Evolutionary conservation across 2,797 vertebrate species (phyloP).

Genomic region (Pangasius larnaudii): DNA sequence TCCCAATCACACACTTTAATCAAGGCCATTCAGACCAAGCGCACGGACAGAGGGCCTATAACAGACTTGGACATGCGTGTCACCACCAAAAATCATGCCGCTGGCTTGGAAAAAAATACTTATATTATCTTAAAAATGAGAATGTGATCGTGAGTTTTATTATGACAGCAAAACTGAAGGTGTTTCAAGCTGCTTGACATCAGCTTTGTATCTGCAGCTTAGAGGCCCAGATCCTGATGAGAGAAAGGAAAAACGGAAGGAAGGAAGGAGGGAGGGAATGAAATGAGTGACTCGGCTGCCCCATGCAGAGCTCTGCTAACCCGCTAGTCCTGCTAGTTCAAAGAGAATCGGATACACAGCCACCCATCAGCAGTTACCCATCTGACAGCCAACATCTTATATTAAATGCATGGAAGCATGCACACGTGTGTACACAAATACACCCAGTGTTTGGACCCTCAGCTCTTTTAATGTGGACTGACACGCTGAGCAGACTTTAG

Average conservation of each 20-base stretch:
- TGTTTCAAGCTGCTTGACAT: constrained; percentile 69
- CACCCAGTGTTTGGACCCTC: constrained; percentile 57
- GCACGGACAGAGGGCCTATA: constrained; percentile 35
- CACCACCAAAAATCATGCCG: constrained; percentile 73
- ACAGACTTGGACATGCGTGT: constrained; percentile 67
- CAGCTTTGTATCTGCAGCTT: constrained; percentile 75
- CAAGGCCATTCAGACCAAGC: constrained; percentile 74
- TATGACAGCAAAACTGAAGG: constrained; percentile 66
- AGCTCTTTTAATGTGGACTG: constrained; percentile 40
- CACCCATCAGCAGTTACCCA: constrained; percentile 77
- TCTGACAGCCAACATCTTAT: constrained; percentile 69
- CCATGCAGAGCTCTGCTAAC: constrained; percentile 69
- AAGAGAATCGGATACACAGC: constrained; percentile 71
- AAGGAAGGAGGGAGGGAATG: constrained; percentile 69
- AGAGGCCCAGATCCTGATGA: constrained; percentile 67
- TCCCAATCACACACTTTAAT: constrained; percentile 84
- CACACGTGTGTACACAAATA: constrained; percentile 56
- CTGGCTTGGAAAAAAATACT: constrained; percentile 69
- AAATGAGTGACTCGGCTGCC: constrained; percentile 64
- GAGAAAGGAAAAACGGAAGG: constrained; percentile 79
- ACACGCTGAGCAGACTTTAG: constrained; percentile 29
- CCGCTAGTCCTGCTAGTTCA: constrained; percentile 72
- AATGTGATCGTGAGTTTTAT: constrained; percentile 14
- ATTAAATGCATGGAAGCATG: constrained; percentile 25
- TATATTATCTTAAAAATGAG: not conserved